Evolutionary conservation across 2,797 vertebrate genomes (phyloP).

Genomic region (Sciurus carolinensis): DNA sequence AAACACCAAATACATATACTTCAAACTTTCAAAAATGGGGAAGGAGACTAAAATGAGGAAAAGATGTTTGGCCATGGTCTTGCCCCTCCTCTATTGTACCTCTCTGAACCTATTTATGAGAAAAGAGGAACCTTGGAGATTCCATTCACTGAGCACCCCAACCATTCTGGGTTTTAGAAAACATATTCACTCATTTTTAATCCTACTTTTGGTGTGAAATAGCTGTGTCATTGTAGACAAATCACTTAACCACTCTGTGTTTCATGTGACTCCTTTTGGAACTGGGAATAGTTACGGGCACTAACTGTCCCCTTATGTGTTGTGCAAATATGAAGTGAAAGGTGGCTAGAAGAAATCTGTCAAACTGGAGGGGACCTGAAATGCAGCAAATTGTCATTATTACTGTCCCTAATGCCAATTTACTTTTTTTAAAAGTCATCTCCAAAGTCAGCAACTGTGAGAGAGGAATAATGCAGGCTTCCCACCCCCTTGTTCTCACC

Average conservation of each 20-base stretch:
- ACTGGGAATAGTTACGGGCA: background rate
- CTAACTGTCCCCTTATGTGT: background rate
- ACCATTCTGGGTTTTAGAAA: background rate
- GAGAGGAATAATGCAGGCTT: background rate
- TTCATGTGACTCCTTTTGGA: background rate
- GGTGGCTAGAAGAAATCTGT: background rate
- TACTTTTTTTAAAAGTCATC: background rate
- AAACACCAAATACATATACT: background rate
- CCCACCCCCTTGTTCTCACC: background rate
- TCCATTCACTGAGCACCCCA: background rate
- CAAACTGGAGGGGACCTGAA: rapidly evolving
- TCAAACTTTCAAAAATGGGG: background rate
- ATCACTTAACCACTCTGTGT: background rate
- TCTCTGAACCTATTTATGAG: background rate
- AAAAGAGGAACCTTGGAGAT: background rate
- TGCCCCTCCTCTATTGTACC: background rate
- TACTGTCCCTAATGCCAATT: background rate
- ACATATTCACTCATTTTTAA: background rate
- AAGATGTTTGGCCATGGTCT: background rate
- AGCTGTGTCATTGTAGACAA: background rate
- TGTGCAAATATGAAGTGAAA: background rate
- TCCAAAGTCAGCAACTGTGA: background rate
- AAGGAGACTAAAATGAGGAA: background rate
- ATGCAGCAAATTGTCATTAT: background rate
- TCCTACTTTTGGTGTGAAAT: background rate